phyloP scores from a whole-genome alignment of 2,888 invertebrate genomes.

The Meganola albula region DNA sequence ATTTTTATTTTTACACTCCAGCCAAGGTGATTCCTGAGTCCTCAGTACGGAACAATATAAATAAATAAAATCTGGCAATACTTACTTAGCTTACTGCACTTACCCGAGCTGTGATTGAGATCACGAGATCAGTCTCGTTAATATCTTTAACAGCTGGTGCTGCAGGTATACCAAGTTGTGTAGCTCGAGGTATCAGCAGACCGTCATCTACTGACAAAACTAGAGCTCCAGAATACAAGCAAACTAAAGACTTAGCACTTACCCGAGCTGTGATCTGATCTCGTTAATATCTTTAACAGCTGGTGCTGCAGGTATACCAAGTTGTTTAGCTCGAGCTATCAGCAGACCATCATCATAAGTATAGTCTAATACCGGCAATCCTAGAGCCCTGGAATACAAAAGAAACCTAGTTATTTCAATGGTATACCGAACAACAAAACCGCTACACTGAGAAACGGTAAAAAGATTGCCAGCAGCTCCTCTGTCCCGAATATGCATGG shows the following conservation, averaged over 20 bases:
- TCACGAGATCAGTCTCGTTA: background rate
- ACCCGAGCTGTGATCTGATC: conserved; percentile 87
- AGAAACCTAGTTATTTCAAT: too few species aligned
- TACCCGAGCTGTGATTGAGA: background rate
- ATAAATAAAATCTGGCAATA: too few species aligned
- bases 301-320: conserved; percentile 86
- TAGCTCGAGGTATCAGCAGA: background rate
- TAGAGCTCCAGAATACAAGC: background rate
- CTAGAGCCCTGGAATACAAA: conserved; percentile 87
- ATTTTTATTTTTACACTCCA: too few species aligned
- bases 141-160: background rate
- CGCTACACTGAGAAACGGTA: too few species aligned
- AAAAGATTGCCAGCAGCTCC: too few species aligned
- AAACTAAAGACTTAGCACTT: conserved; percentile 26
- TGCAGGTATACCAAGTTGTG: background rate
- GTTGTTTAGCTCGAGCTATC: conserved; percentile 88
- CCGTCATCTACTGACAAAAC: background rate
- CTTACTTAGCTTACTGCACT: background rate
- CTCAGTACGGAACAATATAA: too few species aligned
- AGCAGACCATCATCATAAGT: conserved; percentile 94
- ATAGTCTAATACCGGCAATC: conserved; percentile 92
- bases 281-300: conserved; percentile 88
- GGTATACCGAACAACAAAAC: too few species aligned
- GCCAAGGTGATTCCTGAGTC: too few species aligned
- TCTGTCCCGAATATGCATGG: too few species aligned